These are phyloP conservation scores for Papilio elwesi DNA, from an alignment of 2,888 invertebrate genomes.

Conservation along the genomic window DNA sequence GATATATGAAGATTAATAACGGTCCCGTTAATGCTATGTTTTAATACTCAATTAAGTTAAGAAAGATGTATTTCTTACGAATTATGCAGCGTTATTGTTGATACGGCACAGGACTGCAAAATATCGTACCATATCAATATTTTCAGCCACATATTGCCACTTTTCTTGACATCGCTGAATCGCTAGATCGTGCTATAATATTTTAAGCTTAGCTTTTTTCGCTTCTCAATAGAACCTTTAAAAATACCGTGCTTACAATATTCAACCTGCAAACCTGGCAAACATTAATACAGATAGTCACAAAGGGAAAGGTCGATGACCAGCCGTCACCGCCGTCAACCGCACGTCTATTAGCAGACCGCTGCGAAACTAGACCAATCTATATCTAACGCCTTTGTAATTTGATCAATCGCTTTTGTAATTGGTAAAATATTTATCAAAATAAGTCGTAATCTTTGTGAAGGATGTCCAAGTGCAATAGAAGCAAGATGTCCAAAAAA, in stretches of 20 bases:
- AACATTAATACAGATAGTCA: slow-evolving; percentile 1
- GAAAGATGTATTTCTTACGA: slow-evolving; percentile 37
- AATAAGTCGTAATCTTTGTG: not conserved
- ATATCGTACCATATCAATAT: slow-evolving; percentile 35
- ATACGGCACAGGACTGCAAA: slow-evolving; percentile 45
- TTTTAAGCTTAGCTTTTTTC: slow-evolving; percentile 22
- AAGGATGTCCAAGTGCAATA: too few relatives aligned
- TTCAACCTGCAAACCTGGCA: not conserved
- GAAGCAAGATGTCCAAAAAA: too few relatives aligned
- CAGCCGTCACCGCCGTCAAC: slow-evolving; percentile 23
- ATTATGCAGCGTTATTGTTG: slow-evolving; percentile 64
- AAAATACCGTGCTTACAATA: too few relatives aligned
- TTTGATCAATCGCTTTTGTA: slow-evolving; percentile 7
- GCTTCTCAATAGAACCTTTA: too few relatives aligned
- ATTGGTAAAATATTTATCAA: not conserved
- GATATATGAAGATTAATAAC: slow-evolving; percentile 39
- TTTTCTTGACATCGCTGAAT: too few relatives aligned
- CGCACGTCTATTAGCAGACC: slow-evolving; percentile 25
- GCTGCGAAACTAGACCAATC: slow-evolving; percentile 7
- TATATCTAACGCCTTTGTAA: slow-evolving; percentile 13
- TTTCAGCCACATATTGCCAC: slow-evolving; percentile 40
- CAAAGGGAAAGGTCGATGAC: slow-evolving; percentile 24
- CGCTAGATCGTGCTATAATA: too few relatives aligned
- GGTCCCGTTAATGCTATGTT: slow-evolving; percentile 30
- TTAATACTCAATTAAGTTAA: not conserved